Evolutionary conservation across 2,888 invertebrate genomes (phyloP), one percentile per base, ranked within the genome.

Genomic region (Callyntrura sp.): DNA sequence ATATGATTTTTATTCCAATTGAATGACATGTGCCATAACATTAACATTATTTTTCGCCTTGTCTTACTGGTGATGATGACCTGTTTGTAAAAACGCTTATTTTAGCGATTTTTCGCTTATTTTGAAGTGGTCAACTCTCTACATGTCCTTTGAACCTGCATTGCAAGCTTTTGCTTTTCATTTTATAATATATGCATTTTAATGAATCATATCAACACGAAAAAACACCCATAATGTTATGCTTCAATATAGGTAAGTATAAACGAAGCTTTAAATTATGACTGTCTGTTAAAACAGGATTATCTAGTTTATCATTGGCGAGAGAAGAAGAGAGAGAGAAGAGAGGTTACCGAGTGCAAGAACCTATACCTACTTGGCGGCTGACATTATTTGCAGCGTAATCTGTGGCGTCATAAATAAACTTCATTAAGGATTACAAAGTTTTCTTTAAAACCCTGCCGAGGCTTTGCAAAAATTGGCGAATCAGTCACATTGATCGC

Each of bases 231-330:
- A 23, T 62, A 23, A 28, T 28, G 0, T 20, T 45, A 6, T 35
- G 17, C 1, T 14, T 28, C 14, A 68, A 51, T 51, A 51, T 8
- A 14, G 2, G 12, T 3, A n/a, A 14, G n/a, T 14, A 8, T 68
- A 12, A 3, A 25, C 3, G 28, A 0, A 35, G 35, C 6, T 35
- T 35, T 4, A 35, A 68, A 68, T 25, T 2, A 45, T 17, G 25
- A 62, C 35, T 23, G 78, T 25, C 62, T 78, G 82, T 62, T 60
- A 70, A 62, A 85, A 85, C 90, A 90, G 85, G 90, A 90, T 68
- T 85, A 85, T 90, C 90, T 85, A 14, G 90, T 85, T 89, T 76
- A 23, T 57, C 35, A 11, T 62, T 62, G 35, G 70, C 20, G 17
- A 11, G 60, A 60, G 60, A 17, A 4, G 17, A 11, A 60, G 35